Conservation (phyloP, 2,888 invertebrate species). For the Oscheius sp. region DNA sequence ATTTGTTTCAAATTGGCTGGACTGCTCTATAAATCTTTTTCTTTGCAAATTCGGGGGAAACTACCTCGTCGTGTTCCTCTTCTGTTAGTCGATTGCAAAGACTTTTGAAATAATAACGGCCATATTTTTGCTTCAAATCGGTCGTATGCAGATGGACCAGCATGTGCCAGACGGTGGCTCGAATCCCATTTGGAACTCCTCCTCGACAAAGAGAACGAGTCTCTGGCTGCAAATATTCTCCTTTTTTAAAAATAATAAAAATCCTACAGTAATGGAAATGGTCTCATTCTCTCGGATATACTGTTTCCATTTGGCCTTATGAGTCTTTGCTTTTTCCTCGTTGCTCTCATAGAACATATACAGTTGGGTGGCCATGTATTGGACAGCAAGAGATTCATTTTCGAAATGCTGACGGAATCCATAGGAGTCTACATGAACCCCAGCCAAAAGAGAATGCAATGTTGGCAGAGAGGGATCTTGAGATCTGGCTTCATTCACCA, state of each 20-base stretch:
- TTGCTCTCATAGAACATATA: constrained; percentile 45
- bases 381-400: constrained; percentile 72
- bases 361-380: constrained; percentile 74
- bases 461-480: constrained; percentile 73
- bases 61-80: constrained; percentile 72
- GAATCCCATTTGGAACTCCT: constrained; percentile 73
- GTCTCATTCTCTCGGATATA: constrained; percentile 67
- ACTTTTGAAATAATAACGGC: constrained; percentile 73
- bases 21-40: constrained; percentile 71
- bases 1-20: constrained; percentile 74
- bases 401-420: constrained; percentile 74
- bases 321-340: constrained; percentile 69
- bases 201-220: constrained; percentile 72
- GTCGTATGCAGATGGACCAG: constrained; percentile 71
- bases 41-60: too few species aligned
- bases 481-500: constrained; percentile 69
- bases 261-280: constrained; percentile 7
- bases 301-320: constrained; percentile 71
- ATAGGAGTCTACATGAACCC: constrained; percentile 73
- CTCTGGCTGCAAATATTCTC: constrained; percentile 70
- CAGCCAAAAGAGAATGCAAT: constrained; percentile 38
- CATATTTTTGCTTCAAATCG: constrained; percentile 72
- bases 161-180: constrained; percentile 73
- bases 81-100: constrained; percentile 71
- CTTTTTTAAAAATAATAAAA: constrained; percentile 16